Evolutionary conservation across 1,140 invertebrate species (phyloP).

Genomic region (Wiebesia pumilae): DNA sequence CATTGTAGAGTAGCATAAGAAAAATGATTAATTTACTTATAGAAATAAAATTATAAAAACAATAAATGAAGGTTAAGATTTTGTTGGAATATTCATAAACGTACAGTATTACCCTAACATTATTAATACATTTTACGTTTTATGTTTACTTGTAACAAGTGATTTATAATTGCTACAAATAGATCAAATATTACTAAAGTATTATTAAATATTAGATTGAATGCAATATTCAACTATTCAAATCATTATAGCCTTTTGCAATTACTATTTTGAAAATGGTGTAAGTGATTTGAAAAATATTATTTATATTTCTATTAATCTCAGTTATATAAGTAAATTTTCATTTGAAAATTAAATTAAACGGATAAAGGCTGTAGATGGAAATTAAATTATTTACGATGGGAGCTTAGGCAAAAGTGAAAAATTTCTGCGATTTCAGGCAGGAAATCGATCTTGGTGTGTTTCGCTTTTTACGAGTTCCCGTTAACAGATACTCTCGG

Average conservation of each 20-base stretch:
- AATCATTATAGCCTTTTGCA: too few species aligned
- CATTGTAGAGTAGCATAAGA: not conserved
- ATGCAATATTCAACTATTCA: too few species aligned
- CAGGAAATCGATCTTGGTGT: slow-evolving; percentile 41
- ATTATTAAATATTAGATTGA: too few species aligned
- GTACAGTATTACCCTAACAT: not conserved
- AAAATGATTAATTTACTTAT: not conserved
- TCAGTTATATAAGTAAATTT: not conserved
- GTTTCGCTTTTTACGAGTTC: slow-evolving; percentile 36
- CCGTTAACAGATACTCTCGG: not conserved
- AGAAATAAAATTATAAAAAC: not conserved
- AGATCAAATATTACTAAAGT: too few species aligned
- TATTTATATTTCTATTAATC: not conserved
- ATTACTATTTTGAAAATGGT: too few species aligned
- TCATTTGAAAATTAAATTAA: not conserved
- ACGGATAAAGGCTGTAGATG: not conserved
- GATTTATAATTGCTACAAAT: too few species aligned
- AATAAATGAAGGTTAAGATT: not conserved
- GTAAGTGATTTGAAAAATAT: too few species aligned
- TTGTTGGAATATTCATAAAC: not conserved
- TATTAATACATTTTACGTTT: too few species aligned
- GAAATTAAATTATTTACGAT: slow-evolving; percentile 12
- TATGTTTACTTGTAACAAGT: too few species aligned
- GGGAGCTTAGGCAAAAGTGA: slow-evolving; percentile 38
- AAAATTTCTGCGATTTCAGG: slow-evolving; percentile 34